Percentiles rank a stretch among this genome's conserved stretches.
phyloP scores from a whole-genome alignment of 2,888 invertebrate genomes.

The Caenorhabditis virilis region DNA sequence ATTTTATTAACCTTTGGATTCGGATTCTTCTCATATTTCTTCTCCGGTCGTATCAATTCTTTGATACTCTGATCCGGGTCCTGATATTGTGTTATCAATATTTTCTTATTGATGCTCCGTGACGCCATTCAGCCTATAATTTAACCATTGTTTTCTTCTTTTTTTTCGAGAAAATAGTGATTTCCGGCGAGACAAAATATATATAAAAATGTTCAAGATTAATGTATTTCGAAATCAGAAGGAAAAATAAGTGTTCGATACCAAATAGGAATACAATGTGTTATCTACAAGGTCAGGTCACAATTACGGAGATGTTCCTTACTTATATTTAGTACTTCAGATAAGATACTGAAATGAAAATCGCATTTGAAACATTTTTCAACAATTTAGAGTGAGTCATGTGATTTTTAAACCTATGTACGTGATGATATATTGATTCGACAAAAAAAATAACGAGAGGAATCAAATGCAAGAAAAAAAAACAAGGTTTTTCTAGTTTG shows the following conservation, averaged over 20 bases:
- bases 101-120: conserved; percentile 18
- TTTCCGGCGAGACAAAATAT: background rate
- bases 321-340: background rate
- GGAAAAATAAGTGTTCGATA: no score
- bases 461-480: background rate
- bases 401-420: background rate
- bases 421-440: background rate
- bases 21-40: conserved; percentile 38
- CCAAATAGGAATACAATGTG: background rate
- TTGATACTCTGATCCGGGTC: conserved; percentile 36
- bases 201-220: background rate
- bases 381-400: conserved; percentile 3
- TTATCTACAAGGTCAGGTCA: background rate
- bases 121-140: conserved; percentile 21
- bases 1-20: conserved; percentile 22
- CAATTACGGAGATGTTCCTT: background rate
- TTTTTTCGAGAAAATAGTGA: background rate
- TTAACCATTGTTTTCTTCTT: no score
- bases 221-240: background rate
- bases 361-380: background rate
- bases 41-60: conserved; percentile 33
- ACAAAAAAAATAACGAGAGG: background rate
- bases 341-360: background rate
- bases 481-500: no score
- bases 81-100: conserved; percentile 28